Evolutionary conservation across 1,140 invertebrate genomes (phyloP), one percentile per base, ranked within the genome.

Genomic region (Drosophila parvula): DNA sequence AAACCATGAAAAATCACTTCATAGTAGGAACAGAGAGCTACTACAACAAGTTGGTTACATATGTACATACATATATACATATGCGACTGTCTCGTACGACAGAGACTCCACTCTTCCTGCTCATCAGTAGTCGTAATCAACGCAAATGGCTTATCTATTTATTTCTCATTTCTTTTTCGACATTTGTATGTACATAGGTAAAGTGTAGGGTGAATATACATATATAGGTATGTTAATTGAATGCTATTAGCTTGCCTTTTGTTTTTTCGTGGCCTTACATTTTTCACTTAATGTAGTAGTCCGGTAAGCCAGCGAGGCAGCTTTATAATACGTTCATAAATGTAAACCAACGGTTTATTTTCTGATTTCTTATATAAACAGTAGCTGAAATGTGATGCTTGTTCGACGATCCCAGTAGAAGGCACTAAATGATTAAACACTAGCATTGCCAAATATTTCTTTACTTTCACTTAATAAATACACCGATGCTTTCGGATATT

Each of bases 261-360:
- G 6, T 27, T 28, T 27, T 22, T 27, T 22, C 18, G 22, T 7
- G 3, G 45, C 22, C 7, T 47, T 28, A 28, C 45, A 1, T n/a
- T 47, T 32, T 45, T 4, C 27, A 28, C 22, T 28, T 6, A 47
- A 47, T 28, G 45, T n/a, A 27, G 3, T 47, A 47, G 22, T 47
- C 44, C 45, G 45, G 45, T 47, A 47, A 27, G 22, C 45, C 12
- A 45, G 18, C 43, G 18, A 45, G 43, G 43, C 44, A 45, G 3
- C 22, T 3, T 22, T 22, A 22, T 2, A 22, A 22, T 22, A 22
- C 22, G 22, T 22, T 2, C 22, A 22, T 22, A 22, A 22, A 22
- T 22, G 22, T 22, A 22, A 22, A 22, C 3, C 22, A 22, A 22
- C 22, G 1, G 22, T 22, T 22, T n/a, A n/a, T n/a, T 22, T 22